Evolutionary conservation across 2,797 vertebrate species (phyloP).

Genomic region (Lagodon rhomboides): DNA sequence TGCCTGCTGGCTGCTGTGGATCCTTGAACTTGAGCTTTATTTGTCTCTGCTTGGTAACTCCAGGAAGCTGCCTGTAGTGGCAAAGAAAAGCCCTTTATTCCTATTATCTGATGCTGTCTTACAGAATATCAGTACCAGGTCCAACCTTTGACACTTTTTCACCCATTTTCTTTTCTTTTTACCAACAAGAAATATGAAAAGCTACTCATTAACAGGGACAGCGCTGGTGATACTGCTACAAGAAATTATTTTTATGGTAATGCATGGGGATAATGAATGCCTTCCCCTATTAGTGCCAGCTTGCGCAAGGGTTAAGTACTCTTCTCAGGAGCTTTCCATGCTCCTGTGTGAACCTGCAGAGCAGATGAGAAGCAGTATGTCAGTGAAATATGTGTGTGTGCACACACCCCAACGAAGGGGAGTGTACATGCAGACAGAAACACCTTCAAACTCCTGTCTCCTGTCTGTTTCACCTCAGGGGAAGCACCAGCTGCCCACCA

Average conservation of each 20-base stretch:
- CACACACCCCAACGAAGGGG: constrained; percentile 75
- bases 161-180: neutral
- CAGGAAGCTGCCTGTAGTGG: constrained; percentile 51
- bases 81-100: constrained; percentile 63
- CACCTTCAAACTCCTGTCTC: constrained; percentile 79
- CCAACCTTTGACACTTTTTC: constrained; percentile 25
- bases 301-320: constrained; percentile 69
- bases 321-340: constrained; percentile 50
- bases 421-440: constrained; percentile 75
- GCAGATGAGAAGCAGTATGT: constrained; percentile 75
- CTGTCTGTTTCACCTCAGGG: constrained; percentile 76
- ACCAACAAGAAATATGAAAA: constrained; percentile 4
- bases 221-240: neutral
- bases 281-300: constrained; percentile 17
- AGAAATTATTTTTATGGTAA: constrained; percentile 16
- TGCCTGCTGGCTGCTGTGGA: constrained; percentile 61
- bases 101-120: constrained; percentile 63
- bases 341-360: constrained; percentile 84
- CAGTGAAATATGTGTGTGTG: constrained; percentile 73
- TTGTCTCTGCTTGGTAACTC: constrained; percentile 59
- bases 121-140: constrained; percentile 42
- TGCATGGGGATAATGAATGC: constrained; percentile 2
- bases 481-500: constrained; percentile 65
- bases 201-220: neutral
- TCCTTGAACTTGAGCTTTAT: constrained; percentile 48